phyloP scores from a whole-genome alignment of 2,113 vertebrate genomes.

The Orthonyx spaldingii region DNA sequence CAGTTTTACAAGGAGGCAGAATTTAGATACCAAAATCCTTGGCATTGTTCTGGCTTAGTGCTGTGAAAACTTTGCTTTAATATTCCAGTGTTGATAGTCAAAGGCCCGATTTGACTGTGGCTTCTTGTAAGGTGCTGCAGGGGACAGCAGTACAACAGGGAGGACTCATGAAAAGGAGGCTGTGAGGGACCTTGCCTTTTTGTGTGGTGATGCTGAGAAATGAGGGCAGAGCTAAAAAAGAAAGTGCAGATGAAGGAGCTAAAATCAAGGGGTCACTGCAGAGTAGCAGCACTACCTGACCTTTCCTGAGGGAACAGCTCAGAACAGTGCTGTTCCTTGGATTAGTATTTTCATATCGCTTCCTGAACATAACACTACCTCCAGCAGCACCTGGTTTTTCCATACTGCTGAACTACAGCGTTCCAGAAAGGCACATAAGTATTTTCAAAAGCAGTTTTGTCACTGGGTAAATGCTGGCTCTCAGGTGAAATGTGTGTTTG shows the following conservation, averaged over 20 bases:
- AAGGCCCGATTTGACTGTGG: not conserved
- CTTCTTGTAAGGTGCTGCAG: not conserved
- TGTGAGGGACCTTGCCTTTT: not conserved
- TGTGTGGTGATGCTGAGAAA: not conserved
- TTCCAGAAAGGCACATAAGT: not conserved
- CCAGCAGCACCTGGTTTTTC: not conserved
- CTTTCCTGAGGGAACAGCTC: not conserved
- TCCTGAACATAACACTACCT: not conserved
- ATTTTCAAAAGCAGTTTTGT: not conserved
- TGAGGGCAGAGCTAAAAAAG: not conserved
- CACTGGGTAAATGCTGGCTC: not conserved
- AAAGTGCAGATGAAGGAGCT: not conserved
- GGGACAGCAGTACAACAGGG: not conserved
- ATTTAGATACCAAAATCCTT: not conserved
- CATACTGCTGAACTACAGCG: not conserved
- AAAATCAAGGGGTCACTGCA: not conserved
- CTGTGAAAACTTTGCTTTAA: not conserved
- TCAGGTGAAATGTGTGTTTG: not conserved
- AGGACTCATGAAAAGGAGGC: not conserved
- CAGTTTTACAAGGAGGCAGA: not conserved
- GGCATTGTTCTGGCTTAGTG: not conserved
- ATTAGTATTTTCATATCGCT: not conserved
- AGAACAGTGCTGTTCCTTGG: not conserved
- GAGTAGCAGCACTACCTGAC: fast-evolving
- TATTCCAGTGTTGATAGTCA: not conserved